Evolutionary conservation across 2,797 vertebrate genomes (phyloP).

Genomic region (Thripadectes ignobilis): DNA sequence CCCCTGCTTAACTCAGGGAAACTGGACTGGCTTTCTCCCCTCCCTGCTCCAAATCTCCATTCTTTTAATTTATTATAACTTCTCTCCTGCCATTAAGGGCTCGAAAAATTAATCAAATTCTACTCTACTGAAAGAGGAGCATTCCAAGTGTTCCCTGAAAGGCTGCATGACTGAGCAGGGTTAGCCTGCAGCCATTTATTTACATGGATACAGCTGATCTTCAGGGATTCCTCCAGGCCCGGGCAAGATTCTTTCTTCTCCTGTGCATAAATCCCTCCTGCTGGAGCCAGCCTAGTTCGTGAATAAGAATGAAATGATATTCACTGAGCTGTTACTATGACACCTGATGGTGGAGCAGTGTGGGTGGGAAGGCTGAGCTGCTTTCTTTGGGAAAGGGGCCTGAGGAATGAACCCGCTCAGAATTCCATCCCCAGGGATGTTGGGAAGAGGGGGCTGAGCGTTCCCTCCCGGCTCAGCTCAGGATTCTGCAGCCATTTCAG

Average conservation of each 20-base stretch:
- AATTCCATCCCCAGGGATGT: fast-evolving
- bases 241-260: background rate
- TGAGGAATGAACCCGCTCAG: background rate
- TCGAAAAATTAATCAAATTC: conserved; percentile 27
- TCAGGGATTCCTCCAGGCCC: background rate
- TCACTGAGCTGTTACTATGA: background rate
- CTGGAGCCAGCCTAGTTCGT: background rate
- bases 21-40: background rate
- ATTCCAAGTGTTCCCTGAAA: conserved; percentile 23
- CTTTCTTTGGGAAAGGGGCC: background rate
- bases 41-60: background rate
- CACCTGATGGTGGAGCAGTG: background rate
- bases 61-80: conserved; percentile 9
- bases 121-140: conserved; percentile 47
- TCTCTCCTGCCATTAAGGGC: conserved; percentile 13
- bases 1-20: background rate
- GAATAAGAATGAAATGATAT: background rate
- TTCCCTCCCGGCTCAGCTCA: background rate
- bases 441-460: background rate
- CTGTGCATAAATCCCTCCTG: background rate
- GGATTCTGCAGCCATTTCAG: background rate
- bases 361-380: background rate
- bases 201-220: background rate
- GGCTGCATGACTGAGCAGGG: conserved; percentile 44
- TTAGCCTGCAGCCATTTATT: conserved; percentile 32